These are phyloP conservation scores for Apodemia duryi DNA, from an alignment of 2,888 invertebrate species.

Conservation along the genomic window DNA sequence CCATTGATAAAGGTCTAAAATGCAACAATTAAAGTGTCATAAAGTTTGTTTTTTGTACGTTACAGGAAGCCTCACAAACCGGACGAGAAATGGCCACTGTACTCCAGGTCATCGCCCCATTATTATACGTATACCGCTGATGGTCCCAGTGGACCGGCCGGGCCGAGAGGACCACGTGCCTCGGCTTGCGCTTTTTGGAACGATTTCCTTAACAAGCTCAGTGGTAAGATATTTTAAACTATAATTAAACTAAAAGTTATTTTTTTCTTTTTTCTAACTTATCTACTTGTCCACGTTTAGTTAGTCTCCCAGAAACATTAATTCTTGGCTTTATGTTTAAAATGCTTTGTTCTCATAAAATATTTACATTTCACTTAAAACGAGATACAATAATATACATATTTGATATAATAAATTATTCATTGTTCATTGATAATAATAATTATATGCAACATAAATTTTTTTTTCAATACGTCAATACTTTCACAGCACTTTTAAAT, in stretches of 20 bases:
- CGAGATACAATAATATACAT: too few species aligned
- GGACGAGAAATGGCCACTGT: slow-evolving; percentile 92
- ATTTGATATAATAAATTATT: too few species aligned
- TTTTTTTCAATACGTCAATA: too few species aligned
- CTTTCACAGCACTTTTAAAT: too few species aligned
- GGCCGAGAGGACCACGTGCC: slow-evolving; percentile 87
- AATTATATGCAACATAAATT: too few species aligned
- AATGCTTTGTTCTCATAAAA: too few species aligned
- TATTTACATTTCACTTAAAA: too few species aligned
- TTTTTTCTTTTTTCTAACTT: too few species aligned
- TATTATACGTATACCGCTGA: slow-evolving; percentile 95
- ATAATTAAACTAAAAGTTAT: not conserved
- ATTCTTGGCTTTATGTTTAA: too few species aligned
- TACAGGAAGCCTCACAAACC: slow-evolving; percentile 82
- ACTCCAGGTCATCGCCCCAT: slow-evolving; percentile 90
- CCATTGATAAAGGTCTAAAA: not conserved
- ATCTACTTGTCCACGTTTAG: too few species aligned
- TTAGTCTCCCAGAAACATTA: too few species aligned
- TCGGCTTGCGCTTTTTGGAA: slow-evolving; percentile 98
- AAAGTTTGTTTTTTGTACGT: slow-evolving; percentile 24
- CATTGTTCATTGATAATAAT: too few species aligned
- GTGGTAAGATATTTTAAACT: slow-evolving; percentile 72
- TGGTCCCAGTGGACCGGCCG: slow-evolving; percentile 81
- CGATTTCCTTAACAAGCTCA: slow-evolving; percentile 93
- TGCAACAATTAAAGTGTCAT: not conserved